These are phyloP conservation scores for Gallinago media DNA, from an alignment of 2,113 vertebrate genomes.

Conservation along the genomic window DNA sequence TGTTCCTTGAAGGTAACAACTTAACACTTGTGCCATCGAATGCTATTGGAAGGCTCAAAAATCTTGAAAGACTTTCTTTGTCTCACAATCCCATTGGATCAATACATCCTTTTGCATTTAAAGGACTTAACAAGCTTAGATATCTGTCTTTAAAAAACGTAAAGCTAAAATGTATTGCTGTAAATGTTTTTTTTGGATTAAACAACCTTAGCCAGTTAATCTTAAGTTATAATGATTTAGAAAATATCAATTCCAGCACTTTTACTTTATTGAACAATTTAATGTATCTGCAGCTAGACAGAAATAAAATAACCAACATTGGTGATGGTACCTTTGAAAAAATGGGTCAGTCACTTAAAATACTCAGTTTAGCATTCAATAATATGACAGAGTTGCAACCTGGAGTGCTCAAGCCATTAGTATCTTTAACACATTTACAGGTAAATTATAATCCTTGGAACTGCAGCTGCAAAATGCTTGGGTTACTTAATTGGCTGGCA, in stretches of 20 bases:
- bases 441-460: slow-evolving; percentile 81
- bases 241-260: slow-evolving; percentile 71
- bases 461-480: slow-evolving; percentile 75
- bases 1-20: slow-evolving; percentile 76
- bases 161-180: slow-evolving; percentile 67
- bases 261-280: slow-evolving; percentile 73
- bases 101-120: slow-evolving; percentile 75
- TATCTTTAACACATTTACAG: slow-evolving; percentile 77
- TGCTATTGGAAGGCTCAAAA: slow-evolving; percentile 69
- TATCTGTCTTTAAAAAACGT: slow-evolving; percentile 72
- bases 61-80: slow-evolving; percentile 76
- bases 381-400: slow-evolving; percentile 79
- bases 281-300: slow-evolving; percentile 72
- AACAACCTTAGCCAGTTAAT: slow-evolving; percentile 73
- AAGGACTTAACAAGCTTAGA: slow-evolving; percentile 69
- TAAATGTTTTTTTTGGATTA: slow-evolving; percentile 74
- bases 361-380: slow-evolving; percentile 82
- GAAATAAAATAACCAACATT: slow-evolving; percentile 75
- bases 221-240: slow-evolving; percentile 75
- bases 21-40: slow-evolving; percentile 73
- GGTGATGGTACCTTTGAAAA: slow-evolving; percentile 72
- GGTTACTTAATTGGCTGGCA: slow-evolving; percentile 72
- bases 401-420: slow-evolving; percentile 75
- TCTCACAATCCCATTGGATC: slow-evolving; percentile 72
- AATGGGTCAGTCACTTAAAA: slow-evolving; percentile 74